Evolutionary conservation across 2,888 invertebrate genomes (phyloP).

Genomic region (Steinernema scapterisci): DNA sequence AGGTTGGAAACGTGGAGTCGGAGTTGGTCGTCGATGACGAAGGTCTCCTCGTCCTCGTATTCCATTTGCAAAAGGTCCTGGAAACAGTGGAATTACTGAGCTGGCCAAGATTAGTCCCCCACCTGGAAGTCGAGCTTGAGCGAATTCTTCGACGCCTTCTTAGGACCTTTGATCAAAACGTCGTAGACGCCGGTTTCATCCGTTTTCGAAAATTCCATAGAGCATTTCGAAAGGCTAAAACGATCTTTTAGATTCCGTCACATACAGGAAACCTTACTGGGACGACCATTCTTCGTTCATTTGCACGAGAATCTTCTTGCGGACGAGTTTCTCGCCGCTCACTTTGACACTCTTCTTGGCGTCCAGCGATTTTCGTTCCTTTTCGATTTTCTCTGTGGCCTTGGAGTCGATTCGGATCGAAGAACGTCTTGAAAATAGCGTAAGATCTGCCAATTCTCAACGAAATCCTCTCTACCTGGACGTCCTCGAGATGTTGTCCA

Average conservation of each 20-base stretch:
- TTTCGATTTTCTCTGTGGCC: slow-evolving; percentile 28
- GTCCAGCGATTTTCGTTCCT: slow-evolving; percentile 36
- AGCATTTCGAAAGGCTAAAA: slow-evolving; percentile 35
- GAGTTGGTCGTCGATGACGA: slow-evolving; percentile 7
- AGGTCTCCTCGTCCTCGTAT: slow-evolving; percentile 27
- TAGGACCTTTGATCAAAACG: slow-evolving; percentile 12
- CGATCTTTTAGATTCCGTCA: slow-evolving; percentile 10
- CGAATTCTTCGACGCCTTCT: neutral
- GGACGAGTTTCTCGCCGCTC: slow-evolving; percentile 39
- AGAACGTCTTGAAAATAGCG: neutral
- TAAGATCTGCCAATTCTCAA: neutral
- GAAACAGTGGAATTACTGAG: too few relatives aligned
- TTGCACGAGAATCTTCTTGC: slow-evolving; percentile 36
- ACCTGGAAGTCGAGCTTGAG: slow-evolving; percentile 26
- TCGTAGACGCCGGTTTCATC: slow-evolving; percentile 28
- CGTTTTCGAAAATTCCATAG: slow-evolving; percentile 30
- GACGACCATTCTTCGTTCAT: slow-evolving; percentile 10
- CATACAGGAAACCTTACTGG: slow-evolving; percentile 4
- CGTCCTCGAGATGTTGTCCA: slow-evolving; percentile 74
- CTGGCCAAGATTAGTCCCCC: neutral
- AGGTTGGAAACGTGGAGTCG: slow-evolving; percentile 20
- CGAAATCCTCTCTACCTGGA: neutral
- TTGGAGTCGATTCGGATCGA: slow-evolving; percentile 24
- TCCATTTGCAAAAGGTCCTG: slow-evolving; percentile 21
- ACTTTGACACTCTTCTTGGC: slow-evolving; percentile 35